Evolutionary conservation across 2,888 invertebrate species (phyloP).

Genomic region (Tinea pellionella): DNA sequence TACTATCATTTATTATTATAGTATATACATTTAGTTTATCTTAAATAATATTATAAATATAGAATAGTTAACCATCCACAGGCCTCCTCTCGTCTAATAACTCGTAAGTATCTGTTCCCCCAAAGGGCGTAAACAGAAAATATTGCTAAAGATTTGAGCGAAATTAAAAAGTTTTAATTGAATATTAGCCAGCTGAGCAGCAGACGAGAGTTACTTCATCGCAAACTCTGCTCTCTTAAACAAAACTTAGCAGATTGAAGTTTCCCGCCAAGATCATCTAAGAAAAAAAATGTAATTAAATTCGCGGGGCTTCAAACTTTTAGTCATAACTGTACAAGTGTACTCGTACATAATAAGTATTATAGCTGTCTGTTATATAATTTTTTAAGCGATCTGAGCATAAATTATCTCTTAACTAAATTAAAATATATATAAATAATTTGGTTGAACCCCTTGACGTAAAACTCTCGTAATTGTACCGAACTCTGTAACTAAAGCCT

Average conservation of each 20-base stretch:
- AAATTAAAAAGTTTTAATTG: conserved; percentile 63
- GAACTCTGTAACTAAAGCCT: no score
- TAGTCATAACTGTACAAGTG: conserved; percentile 3
- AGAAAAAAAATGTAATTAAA: conserved; percentile 9
- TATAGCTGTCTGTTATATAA: neutral
- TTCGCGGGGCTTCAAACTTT: conserved; percentile 1
- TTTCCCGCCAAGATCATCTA: conserved; percentile 28
- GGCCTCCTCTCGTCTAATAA: neutral
- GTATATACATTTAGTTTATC: no score
- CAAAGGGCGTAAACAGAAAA: conserved; percentile 34
- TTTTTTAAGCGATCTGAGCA: neutral
- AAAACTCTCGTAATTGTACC: no score
- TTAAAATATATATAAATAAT: no score
- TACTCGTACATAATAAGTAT: conserved; percentile 5
- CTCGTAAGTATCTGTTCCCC: conserved; percentile 7
- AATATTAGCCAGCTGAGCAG: conserved; percentile 54
- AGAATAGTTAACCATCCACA: neutral
- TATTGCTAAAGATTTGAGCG: conserved; percentile 40
- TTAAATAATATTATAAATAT: no score
- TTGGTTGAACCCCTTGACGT: no score
- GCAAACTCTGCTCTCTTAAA: conserved; percentile 28
- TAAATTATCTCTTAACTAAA: neutral
- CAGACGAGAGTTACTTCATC: conserved; percentile 34
- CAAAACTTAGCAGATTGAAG: conserved; percentile 35
- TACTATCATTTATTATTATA: no score